These are phyloP conservation scores for Spodoptera littoralis DNA, from an alignment of 2,888 invertebrate species.

Conservation along the genomic window DNA sequence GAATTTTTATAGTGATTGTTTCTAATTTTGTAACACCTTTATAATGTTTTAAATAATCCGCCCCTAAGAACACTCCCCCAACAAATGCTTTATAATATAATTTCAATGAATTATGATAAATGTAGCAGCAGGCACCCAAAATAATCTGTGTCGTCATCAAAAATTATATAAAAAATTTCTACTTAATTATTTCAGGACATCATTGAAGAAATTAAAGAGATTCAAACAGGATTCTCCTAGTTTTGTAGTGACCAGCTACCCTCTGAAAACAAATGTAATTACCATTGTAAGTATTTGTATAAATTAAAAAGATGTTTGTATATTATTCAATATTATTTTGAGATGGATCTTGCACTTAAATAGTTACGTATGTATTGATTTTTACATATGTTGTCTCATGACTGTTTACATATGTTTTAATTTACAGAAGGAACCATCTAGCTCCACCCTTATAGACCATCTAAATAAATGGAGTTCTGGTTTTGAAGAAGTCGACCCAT, in stretches of 20 bases:
- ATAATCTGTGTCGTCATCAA: too few species aligned
- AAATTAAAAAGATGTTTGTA: background rate
- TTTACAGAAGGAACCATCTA: slow-evolving; percentile 73
- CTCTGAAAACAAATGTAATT: slow-evolving; percentile 72
- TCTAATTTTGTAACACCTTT: too few species aligned
- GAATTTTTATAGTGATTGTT: too few species aligned
- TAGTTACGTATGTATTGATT: too few species aligned
- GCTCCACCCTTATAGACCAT: slow-evolving; percentile 75
- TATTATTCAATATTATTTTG: background rate
- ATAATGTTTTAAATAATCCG: too few species aligned
- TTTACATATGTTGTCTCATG: too few species aligned
- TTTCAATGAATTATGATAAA: background rate
- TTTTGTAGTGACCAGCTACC: slow-evolving; percentile 80
- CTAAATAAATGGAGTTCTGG: slow-evolving; percentile 82
- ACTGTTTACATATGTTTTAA: too few species aligned
- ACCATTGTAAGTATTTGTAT: slow-evolving; percentile 65
- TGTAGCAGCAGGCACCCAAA: too few species aligned
- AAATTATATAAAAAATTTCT: background rate
- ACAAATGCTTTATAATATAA: too few species aligned
- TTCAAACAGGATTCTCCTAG: slow-evolving; percentile 64
- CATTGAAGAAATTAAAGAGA: slow-evolving; percentile 46
- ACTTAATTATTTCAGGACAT: slow-evolving; percentile 68
- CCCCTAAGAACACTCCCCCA: too few species aligned
- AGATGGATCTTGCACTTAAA: too few species aligned
- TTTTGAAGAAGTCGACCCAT: slow-evolving; percentile 82